These are phyloP conservation scores for Oncopodura yosiiana DNA, from an alignment of 1,140 invertebrate species.

Conservation along the genomic window DNA sequence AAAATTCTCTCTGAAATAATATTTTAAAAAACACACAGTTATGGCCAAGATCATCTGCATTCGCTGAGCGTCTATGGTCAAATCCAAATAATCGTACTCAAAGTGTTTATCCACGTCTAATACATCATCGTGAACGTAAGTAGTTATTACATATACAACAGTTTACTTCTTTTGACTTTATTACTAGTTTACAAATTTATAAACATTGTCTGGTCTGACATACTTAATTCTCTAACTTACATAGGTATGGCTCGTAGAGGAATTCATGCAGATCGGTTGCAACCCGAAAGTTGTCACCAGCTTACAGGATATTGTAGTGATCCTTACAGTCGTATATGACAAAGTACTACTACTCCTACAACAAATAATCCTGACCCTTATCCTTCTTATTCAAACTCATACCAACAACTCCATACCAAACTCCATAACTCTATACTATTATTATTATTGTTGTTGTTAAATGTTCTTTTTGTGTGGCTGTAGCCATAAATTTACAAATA, in stretches of 20 bases:
- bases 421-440: no score
- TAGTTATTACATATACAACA: no score
- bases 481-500: no score
- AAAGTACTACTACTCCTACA: not conserved
- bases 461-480: no score
- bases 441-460: no score
- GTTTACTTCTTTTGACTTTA: no score
- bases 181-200: no score
- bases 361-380: no score
- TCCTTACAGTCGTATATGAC: conserved; percentile 24
- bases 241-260: conserved; percentile 36
- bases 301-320: conserved; percentile 37
- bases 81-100: conserved; percentile 34
- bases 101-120: conserved; percentile 34
- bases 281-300: conserved; percentile 56
- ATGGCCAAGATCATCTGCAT: conserved; percentile 36
- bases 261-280: conserved; percentile 36
- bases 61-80: conserved; percentile 39
- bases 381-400: no score
- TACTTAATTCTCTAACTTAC: no score
- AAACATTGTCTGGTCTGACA: no score
- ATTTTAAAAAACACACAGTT: conserved; percentile 42
- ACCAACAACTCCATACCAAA: no score
- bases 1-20: not conserved
- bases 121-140: conserved; percentile 37